Percentiles rank a stretch among this genome's conserved stretches.
Evolutionary conservation across 2,797 vertebrate species (phyloP).

Genomic region (Botia kubotai): DNA sequence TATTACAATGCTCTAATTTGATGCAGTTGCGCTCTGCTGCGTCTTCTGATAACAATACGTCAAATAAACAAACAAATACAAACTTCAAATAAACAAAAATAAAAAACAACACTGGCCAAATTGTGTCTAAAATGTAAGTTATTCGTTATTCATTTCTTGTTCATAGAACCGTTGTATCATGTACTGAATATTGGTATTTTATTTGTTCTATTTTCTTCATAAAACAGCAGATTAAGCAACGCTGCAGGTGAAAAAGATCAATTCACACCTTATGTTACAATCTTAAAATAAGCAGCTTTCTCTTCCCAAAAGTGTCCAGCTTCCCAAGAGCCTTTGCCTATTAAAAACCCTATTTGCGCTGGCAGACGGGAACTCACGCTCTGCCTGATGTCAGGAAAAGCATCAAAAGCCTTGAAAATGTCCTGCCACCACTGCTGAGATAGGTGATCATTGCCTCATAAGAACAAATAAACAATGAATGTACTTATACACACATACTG

Average conservation of each 20-base stretch:
- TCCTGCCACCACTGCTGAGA: neutral
- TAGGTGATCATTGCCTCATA: neutral
- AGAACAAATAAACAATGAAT: neutral
- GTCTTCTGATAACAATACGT: no score
- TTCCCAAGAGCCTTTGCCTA: slow-evolving; percentile 17
- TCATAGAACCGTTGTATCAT: no score
- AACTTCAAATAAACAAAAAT: no score
- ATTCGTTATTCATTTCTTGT: no score
- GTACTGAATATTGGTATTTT: neutral
- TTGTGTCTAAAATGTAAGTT: no score
- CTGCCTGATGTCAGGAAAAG: slow-evolving; percentile 39
- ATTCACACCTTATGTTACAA: slow-evolving; percentile 22
- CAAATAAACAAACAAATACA: no score
- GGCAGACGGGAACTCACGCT: slow-evolving; percentile 51
- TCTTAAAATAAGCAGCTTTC: slow-evolving; percentile 28
- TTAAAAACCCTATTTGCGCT: slow-evolving; percentile 61
- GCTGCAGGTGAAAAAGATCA: slow-evolving; percentile 1
- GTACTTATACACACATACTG: neutral
- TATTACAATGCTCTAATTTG: no score
- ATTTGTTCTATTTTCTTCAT: neutral
- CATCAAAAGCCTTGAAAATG: slow-evolving; percentile 34
- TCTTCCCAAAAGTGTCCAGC: neutral
- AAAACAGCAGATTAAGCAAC: neutral
- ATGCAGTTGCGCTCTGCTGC: no score
- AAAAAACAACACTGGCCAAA: no score